phyloP scores from a whole-genome alignment of 2,113 vertebrate genomes.

The Gymnocephalus cernua region DNA sequence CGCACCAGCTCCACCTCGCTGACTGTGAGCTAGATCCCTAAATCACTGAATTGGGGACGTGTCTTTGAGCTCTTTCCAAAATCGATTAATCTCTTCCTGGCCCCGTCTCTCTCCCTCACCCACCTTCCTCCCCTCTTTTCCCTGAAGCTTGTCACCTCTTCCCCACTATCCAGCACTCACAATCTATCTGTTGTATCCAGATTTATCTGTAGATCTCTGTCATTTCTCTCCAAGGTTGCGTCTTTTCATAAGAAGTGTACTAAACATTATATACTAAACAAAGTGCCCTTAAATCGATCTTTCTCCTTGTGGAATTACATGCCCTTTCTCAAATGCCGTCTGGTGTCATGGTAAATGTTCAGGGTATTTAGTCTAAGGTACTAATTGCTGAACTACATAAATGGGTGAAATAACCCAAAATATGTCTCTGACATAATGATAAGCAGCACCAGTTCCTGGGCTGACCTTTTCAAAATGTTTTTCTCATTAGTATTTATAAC shows the following conservation, averaged over 20 bases:
- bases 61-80: conserved; percentile 55
- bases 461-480: conserved; percentile 67
- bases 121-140: conserved; percentile 20
- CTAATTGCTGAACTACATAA: conserved; percentile 22
- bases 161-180: background rate
- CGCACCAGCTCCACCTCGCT: conserved; percentile 20
- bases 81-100: conserved; percentile 45
- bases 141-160: conserved; percentile 27
- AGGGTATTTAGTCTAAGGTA: conserved; percentile 11
- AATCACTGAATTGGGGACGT: conserved; percentile 46
- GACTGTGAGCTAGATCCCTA: conserved; percentile 48
- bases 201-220: conserved; percentile 11
- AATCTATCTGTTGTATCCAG: conserved; percentile 3
- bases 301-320: conserved; percentile 53
- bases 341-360: conserved; percentile 30
- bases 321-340: conserved; percentile 50
- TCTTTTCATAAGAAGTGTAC: conserved; percentile 54
- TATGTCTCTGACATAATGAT: conserved; percentile 12
- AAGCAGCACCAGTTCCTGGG: conserved; percentile 20
- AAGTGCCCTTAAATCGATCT: conserved; percentile 59
- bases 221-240: conserved; percentile 41
- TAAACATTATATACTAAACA: conserved; percentile 28
- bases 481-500: conserved; percentile 50
- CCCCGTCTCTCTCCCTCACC: background rate
- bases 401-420: conserved; percentile 8